A percentile compares a stretch with the other conserved stretches of the same genome.
Conservation (phyloP, 2,888 invertebrate species). For the Melieria omissa region DNA sequence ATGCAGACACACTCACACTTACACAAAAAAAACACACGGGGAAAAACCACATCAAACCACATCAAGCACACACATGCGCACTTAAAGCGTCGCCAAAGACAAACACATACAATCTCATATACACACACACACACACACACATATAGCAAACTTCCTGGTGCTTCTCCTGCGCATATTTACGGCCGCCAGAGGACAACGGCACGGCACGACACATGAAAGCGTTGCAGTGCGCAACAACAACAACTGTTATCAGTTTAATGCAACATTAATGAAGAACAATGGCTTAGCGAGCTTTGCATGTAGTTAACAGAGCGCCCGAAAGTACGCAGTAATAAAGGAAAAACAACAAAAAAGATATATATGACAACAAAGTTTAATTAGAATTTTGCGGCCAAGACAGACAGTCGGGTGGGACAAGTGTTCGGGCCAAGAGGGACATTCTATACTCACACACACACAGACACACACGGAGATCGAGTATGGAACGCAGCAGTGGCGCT, state of each 20-base stretch:
- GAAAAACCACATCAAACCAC: too few relatives aligned
- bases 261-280: constrained; percentile 26
- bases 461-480: too few relatives aligned
- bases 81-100: not conserved
- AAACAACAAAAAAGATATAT: not conserved
- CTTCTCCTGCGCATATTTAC: not conserved
- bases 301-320: not conserved
- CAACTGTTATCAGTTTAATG: constrained; percentile 25
- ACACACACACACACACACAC: not conserved
- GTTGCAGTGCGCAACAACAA: not conserved
- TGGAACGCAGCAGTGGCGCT: too few relatives aligned
- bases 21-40: too few relatives aligned
- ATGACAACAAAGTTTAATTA: constrained; percentile 16
- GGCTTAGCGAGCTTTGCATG: constrained; percentile 21
- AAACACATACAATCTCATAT: not conserved
- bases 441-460: too few relatives aligned
- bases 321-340: too few relatives aligned
- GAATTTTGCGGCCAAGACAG: not conserved
- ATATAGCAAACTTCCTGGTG: not conserved
- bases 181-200: not conserved
- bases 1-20: too few relatives aligned
- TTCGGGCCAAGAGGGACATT: too few relatives aligned
- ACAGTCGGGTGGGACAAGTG: too few relatives aligned
- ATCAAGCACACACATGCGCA: not conserved
- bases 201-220: not conserved